Base-by-base conservation (phyloP, 2,888 invertebrate genomes). In the Creontiades dilutus region DNA sequence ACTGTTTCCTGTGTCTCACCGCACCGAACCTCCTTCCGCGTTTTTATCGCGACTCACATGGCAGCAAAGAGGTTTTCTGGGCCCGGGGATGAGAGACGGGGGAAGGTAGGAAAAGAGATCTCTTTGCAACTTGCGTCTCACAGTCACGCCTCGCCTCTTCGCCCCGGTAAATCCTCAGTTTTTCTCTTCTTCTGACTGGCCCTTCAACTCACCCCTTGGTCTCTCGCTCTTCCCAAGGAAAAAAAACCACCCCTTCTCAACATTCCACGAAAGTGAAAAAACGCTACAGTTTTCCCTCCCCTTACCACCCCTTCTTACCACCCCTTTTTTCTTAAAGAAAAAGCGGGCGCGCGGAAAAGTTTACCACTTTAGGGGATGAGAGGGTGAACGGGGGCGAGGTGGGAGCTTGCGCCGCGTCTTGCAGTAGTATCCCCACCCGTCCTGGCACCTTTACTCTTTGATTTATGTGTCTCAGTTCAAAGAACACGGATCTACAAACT, bases 401-500 rank as follows among this genome's bases (percentile, higher is more conserved):
- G 23, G 52, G 27, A n/a, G 86, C 68, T 61, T n/a, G 46, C 81
- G 81, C 48, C 75, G 14, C 16, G 55, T 19, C 57, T 28, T 61
- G 86, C 68, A 61, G 86, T 28, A 2, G 86, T 86, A 86, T 61
- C 46, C 47, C 16, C 16, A 11, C 52, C 52, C 37, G 37, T 19
- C 55, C 57, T 57, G 19, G 76, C 88, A 52, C 55, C 78, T 78
- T 75, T 37, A 55, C 88, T 47, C 88, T 89, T 89, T 89, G 88
- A 89, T 89, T 89, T 89, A 89, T 89, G 88, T 89, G 48, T 80
- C 88, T 52, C 81, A 81, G 80, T 81, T 81, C 80, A 89, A 89
- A 89, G 81, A 89, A 89, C 88, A 89, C 55, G 88, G 88, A 89
- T 89, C 55, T 89, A 89, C 88, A 89, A 89, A 61, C 81, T 61